Evolutionary conservation across 2,888 invertebrate species (phyloP), one percentile per base, ranked within the genome.

Genomic region (Macrosoma leucophasiata): DNA sequence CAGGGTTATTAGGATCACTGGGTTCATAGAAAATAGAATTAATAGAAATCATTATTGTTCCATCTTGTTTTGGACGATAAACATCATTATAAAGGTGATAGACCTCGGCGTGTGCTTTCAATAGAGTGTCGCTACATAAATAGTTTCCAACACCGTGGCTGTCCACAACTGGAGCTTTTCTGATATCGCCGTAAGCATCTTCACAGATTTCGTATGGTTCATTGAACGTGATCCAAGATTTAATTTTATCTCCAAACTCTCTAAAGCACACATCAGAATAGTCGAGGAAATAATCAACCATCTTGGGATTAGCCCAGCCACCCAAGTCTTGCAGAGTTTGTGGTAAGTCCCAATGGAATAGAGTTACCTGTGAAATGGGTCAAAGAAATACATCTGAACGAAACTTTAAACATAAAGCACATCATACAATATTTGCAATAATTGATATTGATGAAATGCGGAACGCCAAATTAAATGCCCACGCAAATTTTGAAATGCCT

Each of bases 181-280:
- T 72, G 0, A 62, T 69, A 43, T 77, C 77, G 5, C 86, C 88
- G 51, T 90, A 77, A 59, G 86, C 87, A 28, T 76, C 73, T 41
- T 78, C 74, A 51, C 86, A 87, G 24, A 85, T 74, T 42, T 86
- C 84, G 35, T 77, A 84, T 0, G 90, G 90, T 52, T 91, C 90
- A 55, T 92, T 92, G 45, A 91, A 78, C 0, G 92, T 91, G 25
- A 90, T 86, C 90, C 91, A 92, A 4, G 79, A 78, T 48, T 89
- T 88, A 28, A 89, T 86, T 53, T 75, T 77, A 47, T 79, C 82
- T 15, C 88, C 88, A 46, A 87, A 88, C 36, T 79, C 68, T 39
- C 70, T 70, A 58, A 82, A 88, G 58, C 87, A 82, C 1, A 88
- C 29, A 34, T 81, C 74, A 3, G 88, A 71, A 48, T 87, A 89